Base-by-base conservation (phyloP, 2,113 vertebrate genomes). In the Willisornis vidua region DNA sequence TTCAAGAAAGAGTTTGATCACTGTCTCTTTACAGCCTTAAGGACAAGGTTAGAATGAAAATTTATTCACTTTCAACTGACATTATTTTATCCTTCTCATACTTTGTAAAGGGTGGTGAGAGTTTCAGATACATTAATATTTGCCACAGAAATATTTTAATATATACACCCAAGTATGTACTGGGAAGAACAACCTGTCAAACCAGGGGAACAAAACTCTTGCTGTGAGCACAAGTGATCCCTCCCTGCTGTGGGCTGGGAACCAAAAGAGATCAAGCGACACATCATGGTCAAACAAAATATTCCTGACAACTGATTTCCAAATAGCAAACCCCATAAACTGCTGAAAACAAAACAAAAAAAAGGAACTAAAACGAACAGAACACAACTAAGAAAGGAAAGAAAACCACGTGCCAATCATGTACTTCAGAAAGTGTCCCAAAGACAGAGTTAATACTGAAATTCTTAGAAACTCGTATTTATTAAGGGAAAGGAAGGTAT, bases 131-230 rank as follows among this genome's bases (percentile, higher is more conserved):
- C n/a, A 19, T 31, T 80, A 28, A 8, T 35, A 66, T 48, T 58
- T 46, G 19, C 22, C 72, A 19, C 6, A 61, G 29, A 48, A 88
- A 75, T 26, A 52, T 35, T 85, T 72, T 25, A 22, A 35, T n/a
- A 5, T 12, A 15, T 14, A 16, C 10, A 62, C 10, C 1, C 14
- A 71, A 18, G 6, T 10, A 26, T 1, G 0, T 3, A 20, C 15
- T 46, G 33, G 39, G 67, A 85, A 59, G 35, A 84, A 22, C 8
- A 39, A 29, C 18, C 33, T 77, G 39, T 37, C n/a, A 58, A 76
- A 73, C 9, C 15, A 86, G 11, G 6, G 35, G 16, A 75, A 57
- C 23, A 24, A 68, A 94, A 70, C 6, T 19, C 33, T 52, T 63
- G 28, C 28, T 45, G 7, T 0, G 6, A 84, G 37, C 37, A 49